Base-by-base conservation (phyloP, 2,113 vertebrate genomes). In the Pterocles orientalis region DNA sequence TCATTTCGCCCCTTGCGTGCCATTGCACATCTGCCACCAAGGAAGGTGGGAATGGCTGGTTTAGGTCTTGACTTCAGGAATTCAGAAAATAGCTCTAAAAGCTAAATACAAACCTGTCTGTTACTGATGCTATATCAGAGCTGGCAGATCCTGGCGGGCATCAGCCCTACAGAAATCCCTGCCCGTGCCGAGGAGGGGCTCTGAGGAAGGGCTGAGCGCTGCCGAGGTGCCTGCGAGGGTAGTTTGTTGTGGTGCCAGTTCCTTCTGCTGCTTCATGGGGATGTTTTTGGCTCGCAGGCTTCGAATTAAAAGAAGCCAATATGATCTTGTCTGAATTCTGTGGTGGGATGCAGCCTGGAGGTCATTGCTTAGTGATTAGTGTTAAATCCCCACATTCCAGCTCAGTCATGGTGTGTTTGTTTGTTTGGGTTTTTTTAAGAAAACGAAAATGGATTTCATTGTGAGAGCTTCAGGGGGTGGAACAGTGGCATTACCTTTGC, bases 61-160 rank as follows among this genome's bases (percentile, higher is more conserved):
- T 75, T 43, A 51, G 53, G 8, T 54, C 21, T 9, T 1, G 5
- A 1, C 70, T 71, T 60, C 33, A 68, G 53, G 51, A 82, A 48
- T 61, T 18, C 3, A 3, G 51, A 13, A 68, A 92, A 19, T 36
- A 58, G 47, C 69, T 84, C 1, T 54, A 62, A 87, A 88, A 85
- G n/a, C 24, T 85, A n/a, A 78, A n/a, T 43, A 17, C 15, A 6
- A 51, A 48, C 6, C 3, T 31, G 1, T 6, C 0, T 0, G 3
- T 64, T 50, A 18, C 70, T 51, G 76, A 7, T 77, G 45, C 13
- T 0, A 0, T 33, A 3, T 47, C 28, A 47, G 68, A 54, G 68
- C 54, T 62, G 91, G 66, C 68, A 45, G 68, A 24, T 45, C 11
- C 31, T 2, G 0, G 51, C 2, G 2, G 45, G 20, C n/a, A 7